These are phyloP conservation scores for Eupithecia inturbata DNA, from an alignment of 2,888 invertebrate species.

Conservation along the genomic window DNA sequence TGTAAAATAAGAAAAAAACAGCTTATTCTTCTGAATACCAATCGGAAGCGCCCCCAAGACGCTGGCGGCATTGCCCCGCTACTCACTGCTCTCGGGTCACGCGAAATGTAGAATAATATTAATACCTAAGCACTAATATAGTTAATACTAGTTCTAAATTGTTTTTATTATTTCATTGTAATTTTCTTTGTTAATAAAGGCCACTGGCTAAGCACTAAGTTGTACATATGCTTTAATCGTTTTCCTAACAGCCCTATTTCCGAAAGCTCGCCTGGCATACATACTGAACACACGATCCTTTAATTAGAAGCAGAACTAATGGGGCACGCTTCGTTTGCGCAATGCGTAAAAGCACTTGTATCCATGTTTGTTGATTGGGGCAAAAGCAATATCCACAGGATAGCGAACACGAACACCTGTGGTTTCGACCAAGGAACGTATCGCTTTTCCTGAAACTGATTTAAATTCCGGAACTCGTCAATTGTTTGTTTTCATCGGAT, in stretches of 20 bases:
- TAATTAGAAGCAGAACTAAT: conserved; percentile 68
- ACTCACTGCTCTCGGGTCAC: background rate
- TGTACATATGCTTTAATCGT: background rate
- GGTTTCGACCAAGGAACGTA: conserved; percentile 10
- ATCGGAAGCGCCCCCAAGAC: too few relatives aligned
- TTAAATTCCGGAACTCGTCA: background rate
- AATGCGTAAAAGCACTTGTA: conserved; percentile 51
- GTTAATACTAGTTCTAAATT: too few relatives aligned
- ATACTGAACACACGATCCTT: conserved; percentile 63
- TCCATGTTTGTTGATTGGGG: conserved; percentile 41
- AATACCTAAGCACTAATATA: background rate
- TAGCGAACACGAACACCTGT: conserved; percentile 21
- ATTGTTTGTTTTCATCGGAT: background rate
- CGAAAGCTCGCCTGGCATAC: conserved; percentile 59
- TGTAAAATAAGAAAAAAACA: too few relatives aligned
- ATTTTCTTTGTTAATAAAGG: too few relatives aligned
- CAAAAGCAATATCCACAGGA: conserved; percentile 30
- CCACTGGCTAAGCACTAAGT: background rate
- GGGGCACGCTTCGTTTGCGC: conserved; percentile 60
- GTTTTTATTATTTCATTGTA: too few relatives aligned
- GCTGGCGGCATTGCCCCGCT: too few relatives aligned
- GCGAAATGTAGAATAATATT: background rate
- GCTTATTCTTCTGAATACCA: too few relatives aligned
- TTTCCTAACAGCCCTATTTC: conserved; percentile 32
- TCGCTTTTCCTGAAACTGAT: background rate